phyloP scores from a whole-genome alignment of 2,888 invertebrate species.

The Pomacea canaliculata region DNA sequence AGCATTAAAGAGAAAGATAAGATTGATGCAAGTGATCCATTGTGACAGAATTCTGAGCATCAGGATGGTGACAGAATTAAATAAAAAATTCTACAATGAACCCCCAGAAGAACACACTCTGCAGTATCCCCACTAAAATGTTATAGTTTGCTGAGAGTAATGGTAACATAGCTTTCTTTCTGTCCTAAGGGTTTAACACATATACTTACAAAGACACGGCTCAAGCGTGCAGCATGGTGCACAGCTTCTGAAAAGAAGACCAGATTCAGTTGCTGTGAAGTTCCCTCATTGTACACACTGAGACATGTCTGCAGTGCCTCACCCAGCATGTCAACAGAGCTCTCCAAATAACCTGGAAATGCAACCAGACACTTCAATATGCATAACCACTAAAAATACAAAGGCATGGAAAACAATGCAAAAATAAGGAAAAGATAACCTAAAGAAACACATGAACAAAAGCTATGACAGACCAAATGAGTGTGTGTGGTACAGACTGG shows the following conservation, averaged over 20 bases:
- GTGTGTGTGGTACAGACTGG: too few relatives aligned
- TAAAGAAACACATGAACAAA: neutral
- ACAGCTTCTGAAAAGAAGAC: conserved; percentile 67
- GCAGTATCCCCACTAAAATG: too few relatives aligned
- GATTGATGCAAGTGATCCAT: too few relatives aligned
- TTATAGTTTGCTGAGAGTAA: too few relatives aligned
- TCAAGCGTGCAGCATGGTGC: conserved; percentile 63
- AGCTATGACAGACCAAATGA: neutral
- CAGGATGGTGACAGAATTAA: too few relatives aligned
- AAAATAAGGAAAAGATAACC: neutral
- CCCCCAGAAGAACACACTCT: too few relatives aligned
- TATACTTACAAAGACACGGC: conserved; percentile 62
- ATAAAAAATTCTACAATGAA: too few relatives aligned
- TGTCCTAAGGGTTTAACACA: too few relatives aligned
- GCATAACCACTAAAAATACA: neutral
- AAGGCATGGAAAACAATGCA: neutral
- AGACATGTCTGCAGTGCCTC: conserved; percentile 61
- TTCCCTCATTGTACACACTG: conserved; percentile 58
- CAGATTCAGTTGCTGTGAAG: conserved; percentile 58
- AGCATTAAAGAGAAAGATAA: too few relatives aligned
- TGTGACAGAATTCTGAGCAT: too few relatives aligned
- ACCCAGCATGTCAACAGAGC: conserved; percentile 45
- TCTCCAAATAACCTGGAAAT: conserved; percentile 59
- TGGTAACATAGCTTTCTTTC: too few relatives aligned
- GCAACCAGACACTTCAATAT: neutral